Conservation (phyloP, 2,888 invertebrate species). For the Ganaspis brasiliensis region DNA sequence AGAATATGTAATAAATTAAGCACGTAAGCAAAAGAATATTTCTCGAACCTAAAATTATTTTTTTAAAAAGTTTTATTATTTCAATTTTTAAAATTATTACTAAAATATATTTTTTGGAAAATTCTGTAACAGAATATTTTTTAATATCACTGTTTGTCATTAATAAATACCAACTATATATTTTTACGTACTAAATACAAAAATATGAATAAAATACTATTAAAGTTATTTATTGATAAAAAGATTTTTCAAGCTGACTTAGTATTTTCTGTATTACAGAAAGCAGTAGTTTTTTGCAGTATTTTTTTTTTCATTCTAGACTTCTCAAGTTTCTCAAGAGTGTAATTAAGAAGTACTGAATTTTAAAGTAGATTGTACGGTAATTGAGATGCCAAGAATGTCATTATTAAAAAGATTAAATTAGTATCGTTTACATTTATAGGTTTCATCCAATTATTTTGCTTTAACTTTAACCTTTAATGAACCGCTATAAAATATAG, state of each 20-base stretch:
- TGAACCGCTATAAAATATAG: background rate
- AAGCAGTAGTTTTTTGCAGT: background rate
- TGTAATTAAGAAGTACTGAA: slow-evolving; percentile 8
- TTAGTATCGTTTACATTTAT: background rate
- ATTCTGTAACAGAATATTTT: too few relatives aligned
- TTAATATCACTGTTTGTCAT: too few relatives aligned
- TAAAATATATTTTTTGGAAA: too few relatives aligned
- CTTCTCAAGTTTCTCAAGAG: background rate
- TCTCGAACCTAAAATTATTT: too few relatives aligned
- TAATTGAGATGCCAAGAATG: slow-evolving; percentile 12
- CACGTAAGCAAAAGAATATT: background rate
- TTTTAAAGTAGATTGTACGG: slow-evolving; percentile 2
- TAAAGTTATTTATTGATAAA: too few relatives aligned
- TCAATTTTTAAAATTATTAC: too few relatives aligned
- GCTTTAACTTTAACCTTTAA: background rate
- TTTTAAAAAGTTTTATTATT: too few relatives aligned
- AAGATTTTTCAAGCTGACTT: background rate
- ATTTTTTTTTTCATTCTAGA: background rate
- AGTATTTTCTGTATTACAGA: background rate
- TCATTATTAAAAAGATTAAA: slow-evolving; percentile 19
- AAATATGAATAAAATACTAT: too few relatives aligned
- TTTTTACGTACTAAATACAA: too few relatives aligned
- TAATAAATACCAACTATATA: too few relatives aligned
- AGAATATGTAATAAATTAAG: slow-evolving; percentile 8
- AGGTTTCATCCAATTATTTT: background rate